These are phyloP conservation scores for Notamacropus eugenii DNA, from an alignment of 2,797 vertebrate genomes.

Conservation along the genomic window DNA sequence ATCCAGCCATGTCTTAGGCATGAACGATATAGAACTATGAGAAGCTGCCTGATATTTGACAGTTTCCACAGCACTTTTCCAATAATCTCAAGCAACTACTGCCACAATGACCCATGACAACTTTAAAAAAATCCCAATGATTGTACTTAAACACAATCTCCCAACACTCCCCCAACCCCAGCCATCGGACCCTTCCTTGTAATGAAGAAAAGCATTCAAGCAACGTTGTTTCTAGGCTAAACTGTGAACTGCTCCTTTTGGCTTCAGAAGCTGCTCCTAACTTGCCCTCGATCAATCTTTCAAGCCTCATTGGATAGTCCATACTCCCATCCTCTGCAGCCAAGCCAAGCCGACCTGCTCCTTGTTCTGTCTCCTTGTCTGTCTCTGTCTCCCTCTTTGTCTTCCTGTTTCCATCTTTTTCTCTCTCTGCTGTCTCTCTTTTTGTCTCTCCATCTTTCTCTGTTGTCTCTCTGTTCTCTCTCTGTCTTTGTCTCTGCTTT, in stretches of 20 bases:
- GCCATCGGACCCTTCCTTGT: neutral
- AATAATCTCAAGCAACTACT: neutral
- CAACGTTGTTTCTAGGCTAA: neutral
- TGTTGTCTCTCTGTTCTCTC: neutral
- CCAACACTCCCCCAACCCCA: no score
- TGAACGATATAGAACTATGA: neutral
- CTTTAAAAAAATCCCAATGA: neutral
- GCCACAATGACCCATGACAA: neutral
- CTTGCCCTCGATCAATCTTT: neutral
- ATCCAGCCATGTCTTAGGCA: neutral
- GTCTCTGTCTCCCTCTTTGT: no score
- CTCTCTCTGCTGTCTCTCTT: no score
- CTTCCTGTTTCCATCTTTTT: no score
- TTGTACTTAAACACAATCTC: neutral
- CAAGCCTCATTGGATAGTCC: neutral
- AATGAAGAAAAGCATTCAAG: neutral
- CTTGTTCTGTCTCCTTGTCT: neutral
- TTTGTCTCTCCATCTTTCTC: no score
- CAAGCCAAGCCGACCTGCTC: neutral
- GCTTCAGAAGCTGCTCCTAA: neutral
- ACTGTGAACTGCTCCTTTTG: neutral
- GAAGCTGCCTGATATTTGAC: neutral
- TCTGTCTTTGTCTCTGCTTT: neutral
- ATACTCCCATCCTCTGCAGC: neutral
- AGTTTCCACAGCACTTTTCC: neutral